Conservation (phyloP, 2,797 vertebrate species). For the Stomatorhinus walkeri region DNA sequence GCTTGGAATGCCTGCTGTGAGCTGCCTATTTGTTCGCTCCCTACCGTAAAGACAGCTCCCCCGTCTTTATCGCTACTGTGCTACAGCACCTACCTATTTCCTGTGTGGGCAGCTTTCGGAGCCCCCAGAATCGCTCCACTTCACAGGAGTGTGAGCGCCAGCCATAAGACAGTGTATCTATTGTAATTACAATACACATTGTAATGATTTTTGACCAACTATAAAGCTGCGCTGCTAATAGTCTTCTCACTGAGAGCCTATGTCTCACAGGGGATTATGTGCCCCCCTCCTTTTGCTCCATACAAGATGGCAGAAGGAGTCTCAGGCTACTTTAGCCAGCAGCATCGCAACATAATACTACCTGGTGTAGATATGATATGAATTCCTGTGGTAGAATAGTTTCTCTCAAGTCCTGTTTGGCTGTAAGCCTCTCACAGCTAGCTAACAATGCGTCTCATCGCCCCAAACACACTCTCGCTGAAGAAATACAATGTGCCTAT, state of each 20-base stretch:
- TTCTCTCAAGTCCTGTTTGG: conserved; percentile 14
- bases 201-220: not conserved
- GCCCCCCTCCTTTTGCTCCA: not conserved
- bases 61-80: not conserved
- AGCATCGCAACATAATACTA: not conserved
- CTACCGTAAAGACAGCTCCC: conserved; percentile 26
- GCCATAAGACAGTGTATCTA: not conserved
- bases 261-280: not conserved
- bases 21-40: conserved; percentile 37
- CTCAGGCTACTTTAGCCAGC: not conserved
- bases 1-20: conserved; percentile 50
- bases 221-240: not conserved
- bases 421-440: not conserved
- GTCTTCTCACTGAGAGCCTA: not conserved
- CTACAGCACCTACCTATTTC: conserved; percentile 20
- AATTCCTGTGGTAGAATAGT: conserved; percentile 12
- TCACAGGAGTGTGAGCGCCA: not conserved
- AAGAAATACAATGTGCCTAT: not conserved
- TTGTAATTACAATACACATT: not conserved
- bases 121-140: not conserved
- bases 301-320: not conserved
- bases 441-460: not conserved
- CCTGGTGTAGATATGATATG: not conserved
- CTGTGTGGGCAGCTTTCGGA: not conserved
- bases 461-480: not conserved